Percentiles rank a stretch among this genome's conserved stretches.
Evolutionary conservation across 1,140 invertebrate genomes (phyloP).

Genomic region (Lasioglossum baleicum): DNA sequence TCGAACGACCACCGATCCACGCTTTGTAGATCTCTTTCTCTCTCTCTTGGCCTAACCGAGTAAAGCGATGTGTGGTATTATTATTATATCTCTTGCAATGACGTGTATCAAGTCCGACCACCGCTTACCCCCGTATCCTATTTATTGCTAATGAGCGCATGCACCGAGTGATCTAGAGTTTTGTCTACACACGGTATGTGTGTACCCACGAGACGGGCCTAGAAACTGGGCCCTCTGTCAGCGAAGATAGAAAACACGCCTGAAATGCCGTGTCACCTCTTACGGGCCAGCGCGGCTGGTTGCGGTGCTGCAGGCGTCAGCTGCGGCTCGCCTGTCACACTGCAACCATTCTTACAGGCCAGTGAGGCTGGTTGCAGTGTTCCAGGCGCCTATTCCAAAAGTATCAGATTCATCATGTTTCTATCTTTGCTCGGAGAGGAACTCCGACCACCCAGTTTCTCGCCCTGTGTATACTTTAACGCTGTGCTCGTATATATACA

Average conservation of each 20-base stretch:
- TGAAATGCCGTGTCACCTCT: too few species aligned
- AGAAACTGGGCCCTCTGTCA: neutral
- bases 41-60: constrained; percentile 50
- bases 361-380: too few species aligned
- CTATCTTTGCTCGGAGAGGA: neutral
- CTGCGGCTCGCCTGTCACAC: too few species aligned
- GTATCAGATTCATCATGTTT: neutral
- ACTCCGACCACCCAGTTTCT: neutral
- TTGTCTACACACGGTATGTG: constrained; percentile 57
- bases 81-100: constrained; percentile 50
- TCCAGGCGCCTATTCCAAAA: too few species aligned
- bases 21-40: constrained; percentile 59
- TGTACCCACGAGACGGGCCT: constrained; percentile 31
- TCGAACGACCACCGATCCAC: constrained; percentile 52
- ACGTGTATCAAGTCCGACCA: constrained; percentile 58
- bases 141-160: constrained; percentile 67
- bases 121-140: constrained; percentile 62
- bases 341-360: too few species aligned
- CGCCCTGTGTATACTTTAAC: neutral
- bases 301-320: too few species aligned
- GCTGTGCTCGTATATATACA: neutral
- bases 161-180: constrained; percentile 65
- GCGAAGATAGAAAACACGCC: neutral
- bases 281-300: too few species aligned
- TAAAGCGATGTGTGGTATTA: constrained; percentile 50